phyloP scores from a whole-genome alignment of 2,113 vertebrate genomes.

The Gobio gobio region DNA sequence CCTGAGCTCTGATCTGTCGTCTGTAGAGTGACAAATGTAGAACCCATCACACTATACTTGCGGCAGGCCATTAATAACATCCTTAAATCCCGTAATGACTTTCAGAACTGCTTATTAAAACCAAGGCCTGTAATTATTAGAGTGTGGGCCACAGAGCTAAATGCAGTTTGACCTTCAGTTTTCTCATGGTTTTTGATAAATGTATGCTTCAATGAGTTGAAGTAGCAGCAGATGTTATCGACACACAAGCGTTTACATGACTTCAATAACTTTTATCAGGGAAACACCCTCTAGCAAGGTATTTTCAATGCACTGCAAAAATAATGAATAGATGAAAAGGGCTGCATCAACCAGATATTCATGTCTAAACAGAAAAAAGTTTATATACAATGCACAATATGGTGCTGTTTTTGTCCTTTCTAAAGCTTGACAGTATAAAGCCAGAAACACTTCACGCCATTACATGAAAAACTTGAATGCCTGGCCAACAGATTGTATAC shows the following conservation, averaged over 20 bases:
- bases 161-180: conserved; percentile 22
- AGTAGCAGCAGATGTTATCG: conserved; percentile 31
- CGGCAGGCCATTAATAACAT: background rate
- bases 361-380: background rate
- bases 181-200: background rate
- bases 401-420: background rate
- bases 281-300: conserved; percentile 9
- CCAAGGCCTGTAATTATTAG: conserved; percentile 41
- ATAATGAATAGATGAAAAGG: background rate
- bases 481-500: too few species aligned
- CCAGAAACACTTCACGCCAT: background rate
- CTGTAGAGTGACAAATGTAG: background rate
- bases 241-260: background rate
- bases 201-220: background rate
- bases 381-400: background rate
- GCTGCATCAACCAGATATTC: background rate
- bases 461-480: background rate
- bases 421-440: background rate
- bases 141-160: conserved; percentile 31
- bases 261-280: background rate
- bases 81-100: conserved; percentile 16
- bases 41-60: background rate
- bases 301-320: background rate
- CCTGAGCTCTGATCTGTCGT: background rate
- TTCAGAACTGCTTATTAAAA: conserved; percentile 45